Evolutionary conservation across 2,113 vertebrate species (phyloP), one percentile per base, ranked within the genome.

Genomic region (Pristiophorus japonicus): DNA sequence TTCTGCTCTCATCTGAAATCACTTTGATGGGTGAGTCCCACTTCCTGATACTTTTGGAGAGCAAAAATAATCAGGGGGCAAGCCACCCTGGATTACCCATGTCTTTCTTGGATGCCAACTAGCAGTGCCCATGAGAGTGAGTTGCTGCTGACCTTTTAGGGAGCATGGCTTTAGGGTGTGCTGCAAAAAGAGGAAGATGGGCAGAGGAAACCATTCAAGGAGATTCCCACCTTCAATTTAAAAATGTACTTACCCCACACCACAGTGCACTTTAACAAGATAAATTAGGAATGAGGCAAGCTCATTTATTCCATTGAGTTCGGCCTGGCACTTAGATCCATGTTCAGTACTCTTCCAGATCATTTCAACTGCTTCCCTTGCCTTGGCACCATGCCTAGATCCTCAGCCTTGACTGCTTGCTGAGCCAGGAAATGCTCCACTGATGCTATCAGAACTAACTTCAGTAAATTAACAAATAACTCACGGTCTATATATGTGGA

Each of bases 291-390:
- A 63, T 18, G 6, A 92, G 55, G 59, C 34, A 14, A 45, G 45
- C 24, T 47, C 24, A 94, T 51, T 73, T 11, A 11, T 30, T 45
- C 93, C 66, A 51, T 30, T 47, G 66, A 70, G 42, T 7, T 73
- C 10, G 27, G 65, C 42, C 93, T 94, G 22, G 42, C 93, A 94
- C 30, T 94, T 94, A 70, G 27, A 94, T 62, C 92, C 42, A 70
- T 47, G n/a, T 94, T 73, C 93, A 94, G 45, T 47, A 34, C 66
- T 51, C 38, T 30, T 70, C 47, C 38, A 94, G 38, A 73, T 94
- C 11, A 94, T 27, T 51, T 94, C 65, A 30, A 47, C 66, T 51
- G 42, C 14, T 67, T 70, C 66, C n/a, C 24, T 51, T 70, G 22
- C 88, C 88, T 73, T 94, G 42, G 27, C 42, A 70, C 30, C 27